Percentiles rank a stretch among this genome's conserved stretches.
Conservation (phyloP, 2,113 vertebrate species). For the Otis tarda region DNA sequence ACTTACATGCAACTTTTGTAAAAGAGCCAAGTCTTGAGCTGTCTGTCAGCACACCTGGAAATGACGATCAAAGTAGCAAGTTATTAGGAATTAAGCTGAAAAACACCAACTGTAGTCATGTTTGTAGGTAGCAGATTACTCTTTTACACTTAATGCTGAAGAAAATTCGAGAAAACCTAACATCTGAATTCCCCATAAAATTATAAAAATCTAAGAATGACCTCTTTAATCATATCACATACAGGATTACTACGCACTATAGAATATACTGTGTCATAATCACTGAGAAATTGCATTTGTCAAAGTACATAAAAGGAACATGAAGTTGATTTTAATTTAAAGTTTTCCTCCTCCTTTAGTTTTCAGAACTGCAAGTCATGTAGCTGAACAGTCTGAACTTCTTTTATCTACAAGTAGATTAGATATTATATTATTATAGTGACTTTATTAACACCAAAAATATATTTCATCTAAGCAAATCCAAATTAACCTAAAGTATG, state of each 20-base stretch:
- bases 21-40: slow-evolving; percentile 85
- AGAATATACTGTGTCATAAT: neutral
- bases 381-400: neutral
- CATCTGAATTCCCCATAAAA: neutral
- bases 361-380: neutral
- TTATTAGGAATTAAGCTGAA: neutral
- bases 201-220: neutral
- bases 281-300: neutral
- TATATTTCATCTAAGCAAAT: neutral
- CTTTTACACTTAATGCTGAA: accelerated
- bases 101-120: neutral
- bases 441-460: neutral
- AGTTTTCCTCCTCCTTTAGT: neutral
- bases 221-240: neutral
- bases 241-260: neutral
- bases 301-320: neutral
- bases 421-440: neutral
- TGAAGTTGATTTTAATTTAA: neutral
- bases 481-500: neutral
- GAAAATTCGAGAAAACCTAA: neutral
- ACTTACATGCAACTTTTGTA: slow-evolving; percentile 90
- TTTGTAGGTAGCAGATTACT: neutral
- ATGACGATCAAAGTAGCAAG: neutral
- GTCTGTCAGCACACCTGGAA: slow-evolving; percentile 81
- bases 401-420: neutral